Base-by-base conservation (phyloP, 2,113 vertebrate species). In the rat (Rattus norvegicus) region DNA sequence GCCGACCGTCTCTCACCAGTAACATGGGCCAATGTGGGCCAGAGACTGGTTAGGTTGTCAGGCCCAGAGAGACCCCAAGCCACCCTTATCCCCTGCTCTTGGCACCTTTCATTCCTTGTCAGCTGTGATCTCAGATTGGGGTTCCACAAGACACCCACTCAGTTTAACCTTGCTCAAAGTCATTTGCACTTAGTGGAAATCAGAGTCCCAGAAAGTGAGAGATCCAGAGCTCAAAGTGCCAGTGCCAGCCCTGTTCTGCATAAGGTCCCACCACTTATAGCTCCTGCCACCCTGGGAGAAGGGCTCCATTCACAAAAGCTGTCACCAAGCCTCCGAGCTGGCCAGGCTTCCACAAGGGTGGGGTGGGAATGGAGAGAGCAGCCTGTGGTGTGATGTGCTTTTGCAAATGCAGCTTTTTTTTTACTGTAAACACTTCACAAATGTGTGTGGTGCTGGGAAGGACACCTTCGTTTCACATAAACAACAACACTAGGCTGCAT, bases 311-410 rank as follows among this genome's bases (percentile, higher is more conserved):
- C 49, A 79, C 94, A 92, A 54, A 63, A 1, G 91, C 67, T 43
- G 24, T 56, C 61, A 8, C 30, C 12, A 3, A 83, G n/a, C 69
- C 49, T 63, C 39, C 39, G 4, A 59, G 39, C 52, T 7, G 65
- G 56, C 47, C 1, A 17, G 33, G 30, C 65, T 81, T 61, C 83
- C 65, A 1, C 14, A 61, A 5, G 9, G 19, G 59, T 28, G 70
- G 26, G 0, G 0, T 26, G 33, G 90, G 28, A 39, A 13, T 0
- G 2, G n/a, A 12, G 87, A 91, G 65, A 67, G 26, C 63, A 43
- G 13, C n/a, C 80, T 72, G 11, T 83, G 88, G 89, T 92, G 94
- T 98, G 96, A 95, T 97, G 88, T 97, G n/a, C 92, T 92, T 79
- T 85, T 90, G 22, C 59, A 47, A 97, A 63, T 92, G 39, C 59